These are phyloP conservation scores for Steromphala cineraria DNA, from an alignment of 2,888 invertebrate genomes.

Conservation along the genomic window DNA sequence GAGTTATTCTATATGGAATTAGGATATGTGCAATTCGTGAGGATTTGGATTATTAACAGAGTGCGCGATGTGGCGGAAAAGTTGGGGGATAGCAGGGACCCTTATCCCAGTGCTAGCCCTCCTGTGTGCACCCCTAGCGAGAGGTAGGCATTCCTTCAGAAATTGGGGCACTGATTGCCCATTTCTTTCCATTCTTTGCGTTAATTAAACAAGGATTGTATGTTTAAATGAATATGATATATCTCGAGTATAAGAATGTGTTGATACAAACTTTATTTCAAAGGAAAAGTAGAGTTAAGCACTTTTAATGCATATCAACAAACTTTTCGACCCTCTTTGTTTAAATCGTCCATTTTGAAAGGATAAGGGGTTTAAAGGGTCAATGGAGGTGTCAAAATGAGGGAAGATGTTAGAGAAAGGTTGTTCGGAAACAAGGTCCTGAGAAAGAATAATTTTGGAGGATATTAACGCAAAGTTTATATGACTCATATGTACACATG, in stretches of 20 bases:
- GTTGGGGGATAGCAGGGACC: not conserved
- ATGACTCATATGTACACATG: constrained; percentile 5
- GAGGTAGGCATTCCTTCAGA: constrained; percentile 8
- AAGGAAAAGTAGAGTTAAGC: too few species aligned
- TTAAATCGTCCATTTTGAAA: constrained; percentile 16
- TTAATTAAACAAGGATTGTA: too few species aligned
- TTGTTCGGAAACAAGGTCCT: not conserved
- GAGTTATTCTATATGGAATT: constrained; percentile 16
- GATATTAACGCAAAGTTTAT: not conserved
- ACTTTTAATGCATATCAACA: too few species aligned
- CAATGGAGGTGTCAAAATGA: not conserved
- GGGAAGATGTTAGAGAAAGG: too few species aligned
- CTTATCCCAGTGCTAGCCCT: not conserved
- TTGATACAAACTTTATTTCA: too few species aligned
- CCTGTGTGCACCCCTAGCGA: not conserved
- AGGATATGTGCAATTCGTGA: constrained; percentile 21
- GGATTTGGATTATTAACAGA: constrained; percentile 6
- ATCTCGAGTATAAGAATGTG: too few species aligned
- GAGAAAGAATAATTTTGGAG: not conserved
- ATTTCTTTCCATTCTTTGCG: not conserved
- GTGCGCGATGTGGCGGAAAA: constrained; percentile 8
- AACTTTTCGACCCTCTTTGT: not conserved
- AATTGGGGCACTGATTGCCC: not conserved
- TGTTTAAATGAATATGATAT: too few species aligned
- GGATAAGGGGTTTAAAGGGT: not conserved